Percentiles rank a stretch among this genome's conserved stretches.
Conservation (phyloP, 1,140 invertebrate species). For the Orchestia grillus region DNA sequence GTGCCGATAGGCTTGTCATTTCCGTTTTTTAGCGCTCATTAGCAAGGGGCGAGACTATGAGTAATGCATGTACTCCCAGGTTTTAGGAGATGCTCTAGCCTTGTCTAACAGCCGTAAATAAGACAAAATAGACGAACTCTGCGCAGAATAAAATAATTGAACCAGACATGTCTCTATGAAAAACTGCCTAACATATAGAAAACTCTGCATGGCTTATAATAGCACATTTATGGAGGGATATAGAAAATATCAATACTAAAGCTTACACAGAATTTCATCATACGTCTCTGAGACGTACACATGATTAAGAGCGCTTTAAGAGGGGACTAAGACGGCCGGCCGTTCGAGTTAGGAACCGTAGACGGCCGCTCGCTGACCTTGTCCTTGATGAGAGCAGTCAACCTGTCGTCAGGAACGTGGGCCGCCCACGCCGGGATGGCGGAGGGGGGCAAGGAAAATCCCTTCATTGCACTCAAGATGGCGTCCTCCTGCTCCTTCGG, state of each 20-base stretch:
- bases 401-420: slow-evolving; percentile 4
- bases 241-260: background rate
- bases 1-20: background rate
- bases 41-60: no score
- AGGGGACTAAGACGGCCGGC: background rate
- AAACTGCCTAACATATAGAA: background rate
- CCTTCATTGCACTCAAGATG: slow-evolving; percentile 38
- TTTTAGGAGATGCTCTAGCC: background rate
- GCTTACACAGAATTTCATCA: background rate
- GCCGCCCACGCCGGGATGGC: slow-evolving; percentile 33
- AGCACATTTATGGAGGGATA: background rate
- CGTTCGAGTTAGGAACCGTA: background rate
- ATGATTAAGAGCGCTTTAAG: background rate
- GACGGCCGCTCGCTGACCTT: background rate
- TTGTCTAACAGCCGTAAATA: no score
- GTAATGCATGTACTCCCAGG: background rate
- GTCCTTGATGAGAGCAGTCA: background rate
- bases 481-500: slow-evolving; percentile 36
- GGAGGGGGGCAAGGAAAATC: background rate
- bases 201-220: background rate
- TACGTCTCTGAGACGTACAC: background rate
- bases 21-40: background rate
- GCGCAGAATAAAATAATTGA: background rate
- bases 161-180: background rate
- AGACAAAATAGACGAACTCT: background rate